Percentiles rank a stretch among this genome's conserved stretches.
Evolutionary conservation across 1,140 invertebrate species (phyloP).

Genomic region (Periplaneta americana): DNA sequence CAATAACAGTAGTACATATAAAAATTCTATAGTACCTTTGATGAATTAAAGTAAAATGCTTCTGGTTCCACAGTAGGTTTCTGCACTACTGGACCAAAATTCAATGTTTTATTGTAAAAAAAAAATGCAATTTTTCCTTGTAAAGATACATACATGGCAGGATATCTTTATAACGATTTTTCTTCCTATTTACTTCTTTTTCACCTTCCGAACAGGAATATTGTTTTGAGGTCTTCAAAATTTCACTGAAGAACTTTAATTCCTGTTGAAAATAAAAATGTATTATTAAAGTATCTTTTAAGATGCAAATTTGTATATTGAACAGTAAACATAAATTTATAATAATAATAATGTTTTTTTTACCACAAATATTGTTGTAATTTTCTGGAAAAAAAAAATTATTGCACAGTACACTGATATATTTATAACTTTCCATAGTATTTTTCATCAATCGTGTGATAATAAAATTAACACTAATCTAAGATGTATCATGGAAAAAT

Average conservation of each 20-base stretch:
- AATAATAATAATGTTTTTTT: no score
- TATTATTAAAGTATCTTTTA: no score
- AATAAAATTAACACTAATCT: no score
- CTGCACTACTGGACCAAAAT: background rate
- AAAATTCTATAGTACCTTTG: background rate
- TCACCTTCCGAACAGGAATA: slow-evolving; percentile 53
- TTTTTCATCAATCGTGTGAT: no score
- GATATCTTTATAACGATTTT: slow-evolving; percentile 70
- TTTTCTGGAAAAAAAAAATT: no score
- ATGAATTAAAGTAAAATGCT: background rate
- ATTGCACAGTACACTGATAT: no score
- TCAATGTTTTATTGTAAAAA: background rate
- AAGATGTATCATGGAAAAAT: no score
- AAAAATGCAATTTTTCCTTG: background rate
- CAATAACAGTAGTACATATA: background rate
- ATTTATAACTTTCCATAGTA: no score
- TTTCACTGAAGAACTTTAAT: slow-evolving; percentile 46
- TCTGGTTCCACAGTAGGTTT: background rate
- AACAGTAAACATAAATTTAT: no score
- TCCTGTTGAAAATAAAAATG: slow-evolving; percentile 35
- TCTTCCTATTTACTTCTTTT: slow-evolving; percentile 54
- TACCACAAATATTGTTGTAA: no score
- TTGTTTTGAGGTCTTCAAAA: slow-evolving; percentile 35
- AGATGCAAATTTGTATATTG: no score
- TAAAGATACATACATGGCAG: slow-evolving; percentile 51